Evolutionary conservation across 2,888 invertebrate species (phyloP), one percentile per base, ranked within the genome.

Genomic region (Anoncus sp.): DNA sequence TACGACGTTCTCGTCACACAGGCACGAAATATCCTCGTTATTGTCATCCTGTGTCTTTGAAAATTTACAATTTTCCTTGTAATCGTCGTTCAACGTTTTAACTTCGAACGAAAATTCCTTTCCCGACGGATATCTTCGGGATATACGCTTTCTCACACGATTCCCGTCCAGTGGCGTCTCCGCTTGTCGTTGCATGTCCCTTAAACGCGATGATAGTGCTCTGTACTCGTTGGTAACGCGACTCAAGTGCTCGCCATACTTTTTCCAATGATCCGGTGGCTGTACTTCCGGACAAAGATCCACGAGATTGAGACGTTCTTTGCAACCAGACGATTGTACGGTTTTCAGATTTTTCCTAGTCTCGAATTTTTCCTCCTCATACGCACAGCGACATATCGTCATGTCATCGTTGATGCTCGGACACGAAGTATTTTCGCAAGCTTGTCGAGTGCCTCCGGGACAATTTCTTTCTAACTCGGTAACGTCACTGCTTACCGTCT

Each of bases 81-180:
- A 10, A 20, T 31, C 18, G 14, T 75, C 51, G 6, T 63, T 53
- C n/a, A 47, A 31, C 1, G 75, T 70, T 49, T 80, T 80, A 1
- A 81, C 77, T 65, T 79, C 77, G 71, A 81, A 83, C 9, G 77
- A 77, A 51, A 82, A 82, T 76, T 82, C 76, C 31, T 82, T 81
- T 12, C 77, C 82, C 14, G 82, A 81, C n/a, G 82, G 79, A 60
- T 81, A 82, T 18, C 49, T 55, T 6, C 78, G 71, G 12, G 75
- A 55, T 49, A 80, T 59, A 2, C 67, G 67, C 35, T 79, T 80
- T 10, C 66, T 72, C 3, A 75, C 45, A 3, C 62, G 55, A 27
- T 51, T 69, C n/a, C 47, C 10, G 5, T 43, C 55, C 5, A 24
- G 12, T 2, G 60, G 31, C n/a, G 53, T 55, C 24, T 75, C 51